Percentiles rank a stretch among this genome's conserved stretches.
These are phyloP conservation scores for Pocillopora damicornis DNA, from an alignment of 64 coral and sea anemone species.

Conservation along the genomic window DNA sequence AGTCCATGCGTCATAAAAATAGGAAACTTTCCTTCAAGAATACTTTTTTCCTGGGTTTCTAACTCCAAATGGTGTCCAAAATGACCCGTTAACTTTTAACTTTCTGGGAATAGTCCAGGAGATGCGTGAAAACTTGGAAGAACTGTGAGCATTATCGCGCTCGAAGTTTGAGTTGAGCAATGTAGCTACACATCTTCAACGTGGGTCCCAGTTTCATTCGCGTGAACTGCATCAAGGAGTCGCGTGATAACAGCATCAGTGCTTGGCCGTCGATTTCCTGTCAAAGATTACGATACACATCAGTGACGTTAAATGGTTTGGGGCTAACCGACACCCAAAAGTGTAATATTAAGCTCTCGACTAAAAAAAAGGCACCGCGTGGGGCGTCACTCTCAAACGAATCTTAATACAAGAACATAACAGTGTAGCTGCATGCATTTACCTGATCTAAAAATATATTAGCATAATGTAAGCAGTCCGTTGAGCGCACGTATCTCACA, in stretches of 20 bases:
- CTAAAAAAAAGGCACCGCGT: not conserved
- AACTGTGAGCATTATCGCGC: slow-evolving; percentile 12
- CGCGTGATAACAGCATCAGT: slow-evolving; percentile 85
- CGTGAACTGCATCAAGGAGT: slow-evolving; percentile 98
- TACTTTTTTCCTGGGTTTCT: not conserved
- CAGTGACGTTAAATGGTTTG: not conserved
- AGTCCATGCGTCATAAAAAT: too few relatives aligned
- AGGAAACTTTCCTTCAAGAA: too few relatives aligned
- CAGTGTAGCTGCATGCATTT: not conserved
- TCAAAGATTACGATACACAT: not conserved
- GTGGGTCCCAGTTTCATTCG: slow-evolving; percentile 98
- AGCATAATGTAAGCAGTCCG: slow-evolving; percentile 89
- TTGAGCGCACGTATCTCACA: slow-evolving; percentile 72
- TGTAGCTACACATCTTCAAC: slow-evolving; percentile 94
- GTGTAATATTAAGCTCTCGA: not conserved
- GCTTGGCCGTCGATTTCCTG: slow-evolving; percentile 97
- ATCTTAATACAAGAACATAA: not conserved
- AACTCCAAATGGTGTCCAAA: not conserved
- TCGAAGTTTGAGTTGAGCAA: slow-evolving; percentile 86
- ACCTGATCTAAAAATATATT: slow-evolving; percentile 89
- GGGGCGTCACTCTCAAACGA: too few relatives aligned
- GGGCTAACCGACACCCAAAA: not conserved
- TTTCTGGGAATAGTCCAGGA: not conserved
- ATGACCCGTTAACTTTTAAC: not conserved
- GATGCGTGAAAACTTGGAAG: not conserved